A percentile compares a stretch with the other conserved stretches of the same genome.
These are phyloP conservation scores for Lithodes maja DNA, from an alignment of 2,888 invertebrate genomes.

Conservation along the genomic window DNA sequence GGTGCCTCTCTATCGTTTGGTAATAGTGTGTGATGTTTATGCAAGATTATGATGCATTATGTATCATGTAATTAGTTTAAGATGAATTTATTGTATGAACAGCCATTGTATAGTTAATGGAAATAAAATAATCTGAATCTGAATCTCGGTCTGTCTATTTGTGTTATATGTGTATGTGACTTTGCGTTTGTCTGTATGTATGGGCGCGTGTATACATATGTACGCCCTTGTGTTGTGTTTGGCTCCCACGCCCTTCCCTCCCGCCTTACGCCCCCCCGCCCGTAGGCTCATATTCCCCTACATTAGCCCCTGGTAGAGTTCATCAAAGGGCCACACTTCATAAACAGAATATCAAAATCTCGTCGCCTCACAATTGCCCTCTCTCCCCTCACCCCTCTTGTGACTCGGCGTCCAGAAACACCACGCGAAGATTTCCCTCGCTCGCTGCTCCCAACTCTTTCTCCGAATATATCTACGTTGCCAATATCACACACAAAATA, in stretches of 20 bases:
- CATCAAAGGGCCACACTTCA: conserved; percentile 47
- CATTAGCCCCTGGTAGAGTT: conserved; percentile 32
- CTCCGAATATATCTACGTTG: neutral
- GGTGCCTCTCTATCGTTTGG: too few relatives aligned
- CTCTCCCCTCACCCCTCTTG: conserved; percentile 23
- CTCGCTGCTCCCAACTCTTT: neutral
- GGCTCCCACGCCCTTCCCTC: neutral
- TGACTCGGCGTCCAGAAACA: neutral
- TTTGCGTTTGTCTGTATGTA: neutral
- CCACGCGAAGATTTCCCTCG: neutral
- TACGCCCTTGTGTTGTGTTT: neutral
- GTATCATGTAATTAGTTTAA: too few relatives aligned
- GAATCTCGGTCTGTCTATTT: too few relatives aligned
- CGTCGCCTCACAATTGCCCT: conserved; percentile 40
- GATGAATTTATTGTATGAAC: too few relatives aligned
- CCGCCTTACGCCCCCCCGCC: neutral
- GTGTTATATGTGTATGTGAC: neutral
- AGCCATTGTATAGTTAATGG: too few relatives aligned
- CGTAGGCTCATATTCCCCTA: conserved; percentile 23
- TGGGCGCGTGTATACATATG: neutral
- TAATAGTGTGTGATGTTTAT: too few relatives aligned
- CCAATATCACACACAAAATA: too few relatives aligned
- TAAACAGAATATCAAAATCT: conserved; percentile 57
- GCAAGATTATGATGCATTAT: too few relatives aligned
- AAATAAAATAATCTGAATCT: too few relatives aligned